Percentiles rank a stretch among this genome's conserved stretches.
These are phyloP conservation scores for Phylloscopus trochilus DNA, from an alignment of 2,113 vertebrate species.

Conservation along the genomic window DNA sequence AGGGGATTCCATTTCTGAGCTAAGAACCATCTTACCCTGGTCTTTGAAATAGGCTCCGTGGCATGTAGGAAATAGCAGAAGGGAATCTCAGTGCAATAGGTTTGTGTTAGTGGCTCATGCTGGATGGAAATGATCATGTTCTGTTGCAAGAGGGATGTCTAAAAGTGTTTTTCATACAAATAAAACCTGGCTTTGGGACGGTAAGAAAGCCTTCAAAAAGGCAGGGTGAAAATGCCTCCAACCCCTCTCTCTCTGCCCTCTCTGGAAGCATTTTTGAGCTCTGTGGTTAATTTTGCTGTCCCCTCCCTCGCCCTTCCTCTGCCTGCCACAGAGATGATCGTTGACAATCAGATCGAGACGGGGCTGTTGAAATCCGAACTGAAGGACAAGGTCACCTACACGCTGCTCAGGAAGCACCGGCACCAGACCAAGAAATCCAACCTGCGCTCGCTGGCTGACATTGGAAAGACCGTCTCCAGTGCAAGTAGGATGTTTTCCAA, in stretches of 20 bases:
- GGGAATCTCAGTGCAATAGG: neutral
- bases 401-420: conserved; percentile 91
- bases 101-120: neutral
- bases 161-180: neutral
- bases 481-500: conserved; percentile 99
- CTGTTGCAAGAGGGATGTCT: neutral
- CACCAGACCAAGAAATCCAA: conserved; percentile 99
- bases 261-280: neutral
- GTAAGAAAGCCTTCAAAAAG: neutral
- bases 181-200: neutral
- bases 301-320: neutral
- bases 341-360: conserved; percentile 91
- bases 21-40: neutral
- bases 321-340: conserved; percentile 85
- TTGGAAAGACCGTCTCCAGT: conserved; percentile 98
- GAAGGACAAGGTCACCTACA: conserved; percentile 96
- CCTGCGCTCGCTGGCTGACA: conserved; percentile 95
- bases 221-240: neutral
- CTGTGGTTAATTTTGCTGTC: neutral
- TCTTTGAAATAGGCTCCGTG: neutral
- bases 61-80: neutral
- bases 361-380: conserved; percentile 90
- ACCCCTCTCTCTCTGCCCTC: rapidly evolving
- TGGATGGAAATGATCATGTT: neutral
- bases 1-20: neutral